Base-by-base conservation (phyloP, 2,888 invertebrate species). In the Drosophila birchii region DNA sequence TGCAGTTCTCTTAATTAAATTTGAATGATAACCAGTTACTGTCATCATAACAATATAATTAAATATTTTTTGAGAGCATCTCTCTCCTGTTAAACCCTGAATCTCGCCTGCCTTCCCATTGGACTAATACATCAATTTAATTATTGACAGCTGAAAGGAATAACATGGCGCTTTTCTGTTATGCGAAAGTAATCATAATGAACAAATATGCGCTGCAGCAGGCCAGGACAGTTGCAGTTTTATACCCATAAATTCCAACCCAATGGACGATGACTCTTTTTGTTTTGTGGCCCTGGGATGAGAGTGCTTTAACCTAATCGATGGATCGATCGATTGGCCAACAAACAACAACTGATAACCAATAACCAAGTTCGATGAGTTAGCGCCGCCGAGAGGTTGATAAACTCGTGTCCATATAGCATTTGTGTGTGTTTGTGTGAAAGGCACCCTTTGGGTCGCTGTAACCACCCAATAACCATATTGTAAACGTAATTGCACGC, bases 271-370 rank as follows among this genome's bases (percentile, higher is more conserved):
- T 29, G 16, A 34, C 53, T 70, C 34, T 47, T 58, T 51, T 43
- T 67, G 53, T 75, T 78, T 54, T 76, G 64, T 77, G 63, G 26
- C 43, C 47, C 34, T 39, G 54, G 20, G 6, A 32, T n/a, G 45
- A 74, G 79, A 43, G 20, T 12, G 43, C 83, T 81, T 83, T 60
- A 86, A 86, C 83, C 79, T 80, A 86, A 86, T 87, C 85, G 85
- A 86, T 87, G 87, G 85, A 87, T 87, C 86, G 84, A 86, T 87
- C 73, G 81, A 81, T 84, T 74, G 84, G 51, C 44, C 77, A 78
- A 54, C 55, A 54, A 55, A 67, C 78, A 73, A 75, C 80, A 75
- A 76, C 76, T 82, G 85, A 86, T 85, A 87, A 87, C 81, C 78
- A 67, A 78, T 20, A 49, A 8, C 51, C 79, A 81, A 69, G 61